A percentile compares a stretch with the other conserved stretches of the same genome.
Conservation (phyloP, 2,797 vertebrate species). For the Sternotherus odoratus region DNA sequence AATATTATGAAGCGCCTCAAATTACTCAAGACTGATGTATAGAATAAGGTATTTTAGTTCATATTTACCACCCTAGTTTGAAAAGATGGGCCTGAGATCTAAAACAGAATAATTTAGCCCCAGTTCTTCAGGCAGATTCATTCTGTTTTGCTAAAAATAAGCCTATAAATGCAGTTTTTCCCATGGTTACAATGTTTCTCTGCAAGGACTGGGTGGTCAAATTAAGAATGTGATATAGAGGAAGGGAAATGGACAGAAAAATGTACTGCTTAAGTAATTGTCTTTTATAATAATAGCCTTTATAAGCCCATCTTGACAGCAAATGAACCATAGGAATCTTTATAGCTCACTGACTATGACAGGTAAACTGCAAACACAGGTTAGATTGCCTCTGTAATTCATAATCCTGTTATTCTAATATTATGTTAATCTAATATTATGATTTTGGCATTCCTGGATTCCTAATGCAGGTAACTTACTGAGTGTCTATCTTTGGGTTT, state of each 20-base stretch:
- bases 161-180: not conserved
- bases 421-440: not conserved
- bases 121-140: not conserved
- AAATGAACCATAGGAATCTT: not conserved
- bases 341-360: not conserved
- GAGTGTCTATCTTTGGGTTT: not conserved
- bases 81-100: not conserved
- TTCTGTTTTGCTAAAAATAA: not conserved
- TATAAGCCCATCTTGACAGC: not conserved
- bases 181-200: not conserved
- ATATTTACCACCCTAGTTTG: not conserved
- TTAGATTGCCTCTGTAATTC: not conserved
- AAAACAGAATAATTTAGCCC: not conserved
- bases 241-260: not conserved
- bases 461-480: not conserved
- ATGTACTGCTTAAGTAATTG: rapidly evolving
- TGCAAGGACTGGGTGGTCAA: not conserved
- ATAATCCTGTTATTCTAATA: not conserved
- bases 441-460: not conserved
- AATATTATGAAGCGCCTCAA: not conserved
- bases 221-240: not conserved
- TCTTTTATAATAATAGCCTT: not conserved
- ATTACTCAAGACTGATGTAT: not conserved
- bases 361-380: not conserved
- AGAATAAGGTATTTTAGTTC: not conserved